Conservation (phyloP, 2,888 invertebrate species). For the Elmis aenea region DNA sequence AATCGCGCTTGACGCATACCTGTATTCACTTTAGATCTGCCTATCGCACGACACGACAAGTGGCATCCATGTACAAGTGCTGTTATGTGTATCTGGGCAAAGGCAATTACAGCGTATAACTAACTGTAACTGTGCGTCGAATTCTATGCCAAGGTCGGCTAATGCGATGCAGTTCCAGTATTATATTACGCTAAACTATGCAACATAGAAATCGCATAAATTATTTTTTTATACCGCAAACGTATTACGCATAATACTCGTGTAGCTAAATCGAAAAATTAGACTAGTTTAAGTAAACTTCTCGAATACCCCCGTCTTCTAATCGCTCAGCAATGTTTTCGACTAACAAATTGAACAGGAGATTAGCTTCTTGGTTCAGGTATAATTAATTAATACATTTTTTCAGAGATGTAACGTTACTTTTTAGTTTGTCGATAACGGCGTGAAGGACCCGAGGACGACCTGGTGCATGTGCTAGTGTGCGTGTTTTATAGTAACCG, state of each 20-base stretch:
- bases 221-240: constrained; percentile 14
- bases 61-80: constrained; percentile 20
- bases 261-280: constrained; percentile 18
- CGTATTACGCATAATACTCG: constrained; percentile 25
- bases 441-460: constrained; percentile 42
- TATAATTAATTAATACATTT: constrained; percentile 21
- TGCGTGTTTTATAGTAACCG: constrained; percentile 17
- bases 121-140: constrained; percentile 12
- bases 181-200: too few species aligned
- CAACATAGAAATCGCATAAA: too few species aligned
- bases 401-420: constrained; percentile 23
- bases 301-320: background rate
- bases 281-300: constrained; percentile 1
- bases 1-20: constrained; percentile 30
- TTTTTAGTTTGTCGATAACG: constrained; percentile 9
- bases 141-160: constrained; percentile 7
- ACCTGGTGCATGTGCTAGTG: constrained; percentile 35
- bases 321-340: constrained; percentile 14
- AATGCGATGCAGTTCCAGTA: constrained; percentile 8
- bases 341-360: constrained; percentile 3
- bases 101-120: constrained; percentile 7
- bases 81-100: constrained; percentile 19
- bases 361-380: constrained; percentile 30
- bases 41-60: constrained; percentile 13
- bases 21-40: constrained; percentile 18